These are phyloP conservation scores for Alviniconcha marisindica DNA, from an alignment of 1,140 invertebrate species.

Conservation along the genomic window DNA sequence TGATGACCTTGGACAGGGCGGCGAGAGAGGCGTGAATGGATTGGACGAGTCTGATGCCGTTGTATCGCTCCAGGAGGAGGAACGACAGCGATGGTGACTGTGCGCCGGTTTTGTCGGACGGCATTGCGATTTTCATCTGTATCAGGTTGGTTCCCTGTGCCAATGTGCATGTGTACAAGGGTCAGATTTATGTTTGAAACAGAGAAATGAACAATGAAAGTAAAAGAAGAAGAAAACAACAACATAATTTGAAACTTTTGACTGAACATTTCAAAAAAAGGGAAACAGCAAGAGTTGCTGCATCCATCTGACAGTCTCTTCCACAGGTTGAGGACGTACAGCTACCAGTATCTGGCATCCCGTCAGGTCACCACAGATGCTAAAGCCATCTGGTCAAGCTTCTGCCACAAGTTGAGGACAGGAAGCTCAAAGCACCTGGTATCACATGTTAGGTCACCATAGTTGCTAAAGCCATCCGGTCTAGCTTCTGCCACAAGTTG, in stretches of 20 bases:
- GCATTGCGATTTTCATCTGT: slow-evolving; percentile 69
- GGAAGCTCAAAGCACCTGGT: no score
- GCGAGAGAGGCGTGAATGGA: slow-evolving; percentile 79
- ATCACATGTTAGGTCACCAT: no score
- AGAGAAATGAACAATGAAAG: not conserved
- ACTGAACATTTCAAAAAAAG: not conserved
- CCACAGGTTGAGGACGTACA: no score
- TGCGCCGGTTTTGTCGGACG: slow-evolving; percentile 63
- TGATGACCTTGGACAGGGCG: slow-evolving; percentile 81
- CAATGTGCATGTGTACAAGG: no score
- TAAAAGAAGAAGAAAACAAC: slow-evolving; percentile 34
- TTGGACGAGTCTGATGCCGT: slow-evolving; percentile 78
- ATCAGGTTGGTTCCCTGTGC: slow-evolving; percentile 71
- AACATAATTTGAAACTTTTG: not conserved
- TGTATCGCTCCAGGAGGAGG: slow-evolving; percentile 79
- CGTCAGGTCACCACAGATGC: no score
- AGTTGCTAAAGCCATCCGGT: no score
- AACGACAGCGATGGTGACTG: slow-evolving; percentile 78
- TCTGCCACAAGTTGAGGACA: no score
- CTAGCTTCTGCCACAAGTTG: no score
- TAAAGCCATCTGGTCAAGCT: no score
- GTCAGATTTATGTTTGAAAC: no score
- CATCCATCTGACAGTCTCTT: no score
- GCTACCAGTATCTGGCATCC: no score
- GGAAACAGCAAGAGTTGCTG: not conserved